Percentiles rank a stretch among this genome's conserved stretches.
These are phyloP conservation scores for Phenganax stokvisi DNA, from an alignment of 92 coral and sea anemone genomes.

Conservation along the genomic window DNA sequence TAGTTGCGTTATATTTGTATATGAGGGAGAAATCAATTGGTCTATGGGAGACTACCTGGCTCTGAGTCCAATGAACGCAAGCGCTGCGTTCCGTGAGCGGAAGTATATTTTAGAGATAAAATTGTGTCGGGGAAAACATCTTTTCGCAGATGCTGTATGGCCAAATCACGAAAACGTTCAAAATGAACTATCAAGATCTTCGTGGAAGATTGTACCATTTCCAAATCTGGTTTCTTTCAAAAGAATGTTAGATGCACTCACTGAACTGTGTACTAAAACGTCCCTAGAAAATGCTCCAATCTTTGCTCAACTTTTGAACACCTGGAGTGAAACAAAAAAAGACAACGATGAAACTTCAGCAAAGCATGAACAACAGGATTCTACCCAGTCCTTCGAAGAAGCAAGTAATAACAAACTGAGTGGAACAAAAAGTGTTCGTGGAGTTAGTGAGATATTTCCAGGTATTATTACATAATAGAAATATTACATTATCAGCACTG, in stretches of 20 bases:
- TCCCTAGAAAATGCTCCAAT: conserved; percentile 24
- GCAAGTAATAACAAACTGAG: neutral
- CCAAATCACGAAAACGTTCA: conserved; percentile 34
- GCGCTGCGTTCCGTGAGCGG: conserved; percentile 49
- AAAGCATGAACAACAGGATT: neutral
- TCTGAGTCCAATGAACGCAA: conserved; percentile 45
- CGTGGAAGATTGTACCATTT: conserved; percentile 58
- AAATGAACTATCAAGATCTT: neutral
- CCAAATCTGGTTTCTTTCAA: conserved; percentile 61
- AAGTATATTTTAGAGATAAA: conserved; percentile 57
- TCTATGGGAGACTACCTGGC: conserved; percentile 55
- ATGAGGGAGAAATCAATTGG: conserved; percentile 10
- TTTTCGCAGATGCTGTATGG: conserved; percentile 54
- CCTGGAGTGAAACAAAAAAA: conserved; percentile 24
- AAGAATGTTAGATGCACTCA: conserved; percentile 52
- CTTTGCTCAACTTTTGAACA: conserved; percentile 50
- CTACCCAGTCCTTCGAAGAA: neutral
- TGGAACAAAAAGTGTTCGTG: neutral
- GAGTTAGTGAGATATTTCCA: neutral
- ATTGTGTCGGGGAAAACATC: conserved; percentile 45
- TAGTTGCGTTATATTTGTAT: conserved; percentile 7
- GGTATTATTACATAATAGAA: too few relatives aligned
- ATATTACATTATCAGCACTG: too few relatives aligned
- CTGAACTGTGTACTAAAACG: conserved; percentile 37
- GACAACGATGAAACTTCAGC: conserved; percentile 4